Base-by-base conservation (phyloP, 2,113 vertebrate species). In the Mixornis gularis region DNA sequence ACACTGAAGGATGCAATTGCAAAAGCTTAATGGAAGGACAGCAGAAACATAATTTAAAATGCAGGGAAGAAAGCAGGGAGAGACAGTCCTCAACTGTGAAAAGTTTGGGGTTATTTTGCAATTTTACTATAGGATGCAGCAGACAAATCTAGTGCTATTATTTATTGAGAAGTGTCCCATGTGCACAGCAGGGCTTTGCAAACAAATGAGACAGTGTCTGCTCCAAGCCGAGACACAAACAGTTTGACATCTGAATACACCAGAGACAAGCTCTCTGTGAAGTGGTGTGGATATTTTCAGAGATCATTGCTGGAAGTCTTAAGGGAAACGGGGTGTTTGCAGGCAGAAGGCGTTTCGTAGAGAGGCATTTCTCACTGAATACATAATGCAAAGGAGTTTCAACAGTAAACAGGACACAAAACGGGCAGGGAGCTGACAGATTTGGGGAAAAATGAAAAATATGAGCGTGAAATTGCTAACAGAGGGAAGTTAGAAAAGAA, bases 231-330 rank as follows among this genome's bases (percentile, higher is more conserved):
- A 94, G 95, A 87, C 93, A 93, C 93, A 94, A 96, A 95, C 92
- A 94, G 92, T 92, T 96, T 96, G 95, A 95, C 87, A 94, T 96
- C 92, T 91, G 94, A 96, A 96, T 94, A 96, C 96, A 93, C 94
- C 55, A 82, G 96, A 94, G 96, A 96, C 59, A 43, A 85, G 63
- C 93, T 91, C 94, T 96, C 79, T 81, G 91, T 95, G 94, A 96
- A 96, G 92, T 82, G 80, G 81, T 94, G 92, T 92, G 95, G 96
- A 85, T 96, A 96, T 93, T 96, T 96, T 96, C 91, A 92, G 95
- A 95, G 95, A 96, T 96, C 94, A 96, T 93, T 91, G 96, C 87
- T 94, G 79, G 84, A 93, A 94, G 78, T 89, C 96, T 96, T 94
- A 79, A 89, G 95, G 94, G 95, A 96, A 91, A 93, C 0, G 2